Conservation (phyloP, 2,113 vertebrate species). For the Heterocephalus glaber region DNA sequence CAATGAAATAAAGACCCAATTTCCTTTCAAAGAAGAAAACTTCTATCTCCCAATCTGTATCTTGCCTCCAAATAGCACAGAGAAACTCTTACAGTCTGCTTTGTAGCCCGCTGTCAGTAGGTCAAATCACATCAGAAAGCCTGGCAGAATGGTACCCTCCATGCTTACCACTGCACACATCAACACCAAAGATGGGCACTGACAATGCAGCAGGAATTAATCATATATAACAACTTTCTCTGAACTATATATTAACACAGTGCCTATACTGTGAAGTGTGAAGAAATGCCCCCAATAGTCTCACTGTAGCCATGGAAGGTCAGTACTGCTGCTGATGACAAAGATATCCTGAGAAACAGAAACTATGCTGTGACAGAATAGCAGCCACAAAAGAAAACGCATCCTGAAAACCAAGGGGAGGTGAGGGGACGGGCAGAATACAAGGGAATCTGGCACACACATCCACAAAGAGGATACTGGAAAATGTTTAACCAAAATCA, state of each 20-base stretch:
- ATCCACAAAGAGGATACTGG: not conserved
- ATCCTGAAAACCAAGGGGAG: not conserved
- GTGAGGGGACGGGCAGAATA: not conserved
- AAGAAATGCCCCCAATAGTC: not conserved
- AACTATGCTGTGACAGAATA: not conserved
- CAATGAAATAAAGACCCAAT: not conserved
- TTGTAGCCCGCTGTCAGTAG: not conserved
- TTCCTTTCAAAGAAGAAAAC: constrained; percentile 47
- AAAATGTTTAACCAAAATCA: not conserved
- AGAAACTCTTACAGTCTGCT: not conserved
- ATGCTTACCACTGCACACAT: not conserved
- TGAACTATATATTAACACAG: not conserved
- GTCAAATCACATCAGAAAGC: not conserved
- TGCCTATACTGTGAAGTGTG: not conserved
- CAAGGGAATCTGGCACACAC: not conserved
- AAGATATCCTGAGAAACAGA: not conserved
- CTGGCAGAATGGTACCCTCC: not conserved
- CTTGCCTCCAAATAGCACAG: constrained; percentile 1
- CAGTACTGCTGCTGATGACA: not conserved
- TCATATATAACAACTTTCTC: not conserved
- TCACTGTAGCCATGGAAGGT: not conserved
- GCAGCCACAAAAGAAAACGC: not conserved
- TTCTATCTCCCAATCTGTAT: not conserved
- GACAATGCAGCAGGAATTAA: not conserved
- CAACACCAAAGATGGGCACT: not conserved